A percentile compares a stretch with the other conserved stretches of the same genome.
phyloP scores from a whole-genome alignment of 2,113 vertebrate genomes.

The Osmerus mordax region DNA sequence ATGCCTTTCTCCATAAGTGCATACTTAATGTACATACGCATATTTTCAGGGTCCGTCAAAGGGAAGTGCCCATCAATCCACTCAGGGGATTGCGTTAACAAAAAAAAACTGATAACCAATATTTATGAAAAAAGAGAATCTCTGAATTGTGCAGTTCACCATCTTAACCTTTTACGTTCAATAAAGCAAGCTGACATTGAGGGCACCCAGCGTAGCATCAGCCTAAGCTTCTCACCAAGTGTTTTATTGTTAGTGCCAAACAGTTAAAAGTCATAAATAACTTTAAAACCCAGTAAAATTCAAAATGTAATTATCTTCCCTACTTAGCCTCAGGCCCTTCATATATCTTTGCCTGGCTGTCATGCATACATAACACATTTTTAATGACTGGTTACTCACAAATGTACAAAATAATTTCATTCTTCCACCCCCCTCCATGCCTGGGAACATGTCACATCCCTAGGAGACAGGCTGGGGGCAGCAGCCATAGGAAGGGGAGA shows the following conservation, averaged over 20 bases:
- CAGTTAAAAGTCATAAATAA: conserved; percentile 99
- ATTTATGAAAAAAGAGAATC: conserved; percentile 1
- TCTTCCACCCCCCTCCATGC: conserved; percentile 52
- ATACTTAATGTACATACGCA: conserved; percentile 41
- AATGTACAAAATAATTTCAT: conserved; percentile 91
- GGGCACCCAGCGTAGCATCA: conserved; percentile 21
- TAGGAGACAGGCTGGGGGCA: conserved; percentile 12
- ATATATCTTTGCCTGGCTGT: conserved; percentile 91
- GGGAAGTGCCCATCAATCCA: conserved; percentile 24
- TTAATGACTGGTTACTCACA: conserved; percentile 88
- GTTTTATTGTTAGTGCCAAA: conserved; percentile 81
- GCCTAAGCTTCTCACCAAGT: conserved; percentile 56
- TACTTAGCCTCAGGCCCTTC: conserved; percentile 92
- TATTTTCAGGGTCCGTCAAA: conserved; percentile 29
- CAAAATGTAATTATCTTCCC: conserved; percentile 99
- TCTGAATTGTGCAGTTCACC: conserved; percentile 18
- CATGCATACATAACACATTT: conserved; percentile 98
- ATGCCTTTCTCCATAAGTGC: conserved; percentile 37
- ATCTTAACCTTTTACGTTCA: conserved; percentile 31
- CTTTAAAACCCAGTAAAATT: conserved; percentile 98
- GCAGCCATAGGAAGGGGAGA: conserved; percentile 41
- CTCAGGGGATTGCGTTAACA: conserved; percentile 28
- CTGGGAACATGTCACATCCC: conserved; percentile 57
- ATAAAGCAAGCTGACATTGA: conserved; percentile 28
- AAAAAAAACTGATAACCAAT: conserved; percentile 20